phyloP scores from a whole-genome alignment of 2,888 invertebrate species.

The Augochlorella aurata region DNA sequence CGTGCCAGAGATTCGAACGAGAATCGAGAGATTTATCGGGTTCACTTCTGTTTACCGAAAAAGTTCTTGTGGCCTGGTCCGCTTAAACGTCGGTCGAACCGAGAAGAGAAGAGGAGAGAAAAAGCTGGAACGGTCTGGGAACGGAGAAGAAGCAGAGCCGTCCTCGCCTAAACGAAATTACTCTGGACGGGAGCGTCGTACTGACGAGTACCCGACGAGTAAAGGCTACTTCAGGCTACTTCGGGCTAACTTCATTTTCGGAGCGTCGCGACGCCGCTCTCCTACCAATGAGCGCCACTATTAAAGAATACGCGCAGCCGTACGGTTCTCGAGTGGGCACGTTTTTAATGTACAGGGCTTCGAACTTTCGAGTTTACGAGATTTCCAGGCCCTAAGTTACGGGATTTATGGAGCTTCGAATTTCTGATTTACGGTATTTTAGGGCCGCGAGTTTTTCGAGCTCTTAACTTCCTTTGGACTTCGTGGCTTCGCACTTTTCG shows the following conservation, averaged over 20 bases:
- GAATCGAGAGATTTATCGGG: not conserved
- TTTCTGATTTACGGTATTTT: not conserved
- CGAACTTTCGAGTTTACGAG: not conserved
- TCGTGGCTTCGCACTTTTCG: not conserved
- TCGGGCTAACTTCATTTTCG: not conserved
- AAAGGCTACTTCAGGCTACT: not conserved
- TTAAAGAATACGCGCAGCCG: not conserved
- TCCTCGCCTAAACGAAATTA: conserved; percentile 1
- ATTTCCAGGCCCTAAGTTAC: not conserved
- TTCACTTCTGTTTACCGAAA: not conserved
- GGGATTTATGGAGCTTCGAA: not conserved
- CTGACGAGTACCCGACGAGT: not conserved
- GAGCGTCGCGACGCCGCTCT: not conserved
- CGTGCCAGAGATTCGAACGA: too few species aligned
- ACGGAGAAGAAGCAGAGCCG: not conserved
- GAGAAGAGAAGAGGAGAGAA: not conserved
- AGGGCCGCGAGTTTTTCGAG: not conserved
- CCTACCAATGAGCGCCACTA: not conserved
- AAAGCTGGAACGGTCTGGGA: not conserved
- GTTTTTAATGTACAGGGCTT: not conserved
- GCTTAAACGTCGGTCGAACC: not conserved
- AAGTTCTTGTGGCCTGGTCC: not conserved
- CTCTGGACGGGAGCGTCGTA: not conserved
- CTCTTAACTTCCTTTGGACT: not conserved
- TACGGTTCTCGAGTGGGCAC: not conserved